Evolutionary conservation across 2,888 invertebrate species (phyloP), one percentile per base, ranked within the genome.

Genomic region (Amphipyra berbera): DNA sequence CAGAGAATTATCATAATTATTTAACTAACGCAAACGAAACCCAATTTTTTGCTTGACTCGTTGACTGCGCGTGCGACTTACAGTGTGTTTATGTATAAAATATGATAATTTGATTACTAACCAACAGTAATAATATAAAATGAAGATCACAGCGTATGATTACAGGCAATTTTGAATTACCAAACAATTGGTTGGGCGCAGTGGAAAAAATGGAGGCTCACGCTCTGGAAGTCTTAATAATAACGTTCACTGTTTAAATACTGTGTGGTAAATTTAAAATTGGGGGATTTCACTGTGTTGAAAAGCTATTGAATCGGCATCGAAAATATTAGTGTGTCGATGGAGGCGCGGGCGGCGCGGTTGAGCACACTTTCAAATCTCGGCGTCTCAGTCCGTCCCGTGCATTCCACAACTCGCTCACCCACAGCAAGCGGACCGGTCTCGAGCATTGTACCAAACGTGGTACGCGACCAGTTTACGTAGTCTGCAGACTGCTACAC

Each of bases 331-430:
- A 70, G 82, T 82, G 82, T 84, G 85, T 86, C 86, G 88, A 88
- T 88, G 88, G 84, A 84, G 50, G 50, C 45, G 61, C 57, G 40
- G 50, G 85, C 85, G 58, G 47, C 47, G 57, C 46, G 64, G 56
- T 84, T 81, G 84, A 85, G 83, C 85, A 91, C 88, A 94, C 92
- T 94, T 94, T 94, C 92, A 92, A 93, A 93, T 91, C 88, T 88
- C 86, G 84, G 84, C 83, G 88, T 83, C 87, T 89, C 84, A 81
- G 90, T 89, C 87, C 90, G 91, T 92, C 92, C 85, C 85, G 84
- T 91, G 90, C 95, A 95, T 95, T 94, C 95, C 94, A 87, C 89
- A 90, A 93, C 94, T 90, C 88, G 93, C 92, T 95, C 94, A 95
- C 94, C 94, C 94, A 94, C 93, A 94, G 92, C 82, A 84, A 73